Evolutionary conservation across 2,113 vertebrate genomes (phyloP).

Genomic region (Dipodomys stephensi): DNA sequence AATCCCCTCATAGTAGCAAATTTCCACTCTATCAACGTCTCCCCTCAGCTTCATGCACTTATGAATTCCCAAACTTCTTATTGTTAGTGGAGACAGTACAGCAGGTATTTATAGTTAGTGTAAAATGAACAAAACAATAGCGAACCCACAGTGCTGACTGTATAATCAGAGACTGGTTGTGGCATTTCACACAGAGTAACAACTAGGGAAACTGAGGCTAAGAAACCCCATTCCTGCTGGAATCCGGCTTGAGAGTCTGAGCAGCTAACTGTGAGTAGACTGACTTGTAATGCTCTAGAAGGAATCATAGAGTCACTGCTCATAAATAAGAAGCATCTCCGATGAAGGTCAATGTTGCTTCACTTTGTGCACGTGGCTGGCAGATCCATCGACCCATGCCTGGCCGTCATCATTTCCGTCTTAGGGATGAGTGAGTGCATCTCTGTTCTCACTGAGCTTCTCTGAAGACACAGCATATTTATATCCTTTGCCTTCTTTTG

Average conservation of each 20-base stretch:
- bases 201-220: background rate
- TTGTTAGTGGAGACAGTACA: background rate
- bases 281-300: background rate
- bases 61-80: background rate
- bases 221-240: background rate
- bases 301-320: conserved; percentile 46
- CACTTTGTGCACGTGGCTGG: conserved; percentile 52
- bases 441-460: background rate
- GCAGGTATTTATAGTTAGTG: background rate
- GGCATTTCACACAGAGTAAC: background rate
- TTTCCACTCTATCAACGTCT: background rate
- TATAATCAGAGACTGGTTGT: too few relatives aligned
- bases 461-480: background rate
- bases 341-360: background rate
- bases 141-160: background rate
- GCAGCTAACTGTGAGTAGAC: background rate
- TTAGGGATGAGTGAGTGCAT: background rate
- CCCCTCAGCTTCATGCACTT: background rate
- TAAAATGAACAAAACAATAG: background rate
- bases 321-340: conserved; percentile 63
- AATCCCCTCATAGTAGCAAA: too few relatives aligned
- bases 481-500: background rate
- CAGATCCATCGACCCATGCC: conserved; percentile 59
- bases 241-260: background rate
- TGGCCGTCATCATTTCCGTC: conserved; percentile 25